Base-by-base conservation (phyloP, 1,140 invertebrate species). In the Agraylea sexmaculata region DNA sequence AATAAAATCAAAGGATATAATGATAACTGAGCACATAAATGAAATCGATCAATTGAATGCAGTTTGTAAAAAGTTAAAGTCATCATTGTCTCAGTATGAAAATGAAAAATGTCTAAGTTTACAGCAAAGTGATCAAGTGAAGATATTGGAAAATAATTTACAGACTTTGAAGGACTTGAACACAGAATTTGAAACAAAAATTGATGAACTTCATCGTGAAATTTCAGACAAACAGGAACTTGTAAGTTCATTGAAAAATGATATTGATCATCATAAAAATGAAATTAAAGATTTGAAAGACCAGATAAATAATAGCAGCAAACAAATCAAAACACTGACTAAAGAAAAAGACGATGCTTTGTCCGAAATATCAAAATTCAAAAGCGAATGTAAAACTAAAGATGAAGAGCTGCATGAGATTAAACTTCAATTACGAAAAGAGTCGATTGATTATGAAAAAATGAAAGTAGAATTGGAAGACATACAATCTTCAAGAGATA, bases 331-430 rank as follows among this genome's bases (percentile, higher is more conserved):
- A 20, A 28, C 3, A 19, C 17, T 37, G 15, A 37, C n/a, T 11
- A 51, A 51, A 35, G 53, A 54, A 30, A 46, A 51, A 20, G 37
- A 45, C 13, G 51, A 53, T 44, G 54, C 59, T 39, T 21, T 44
- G 21, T 62, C 62, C 37, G 60, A 65, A 47, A 59, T 68, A 37
- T 47, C 53, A 37, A 49, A 56, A 44, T 47, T 68, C 6, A 49
- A 62, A 38, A 23, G 50, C n/a, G 57, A 69, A 54, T 56, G 64
- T 17, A 62, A 60, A 46, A 57, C 66, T 27, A 73, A 69, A 47
- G 64, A 75, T 47, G 55, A 68, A 53, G 70, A 74, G 50, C 65
- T 77, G 42, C 62, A 70, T 25, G 58, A 64, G 58, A 60, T 68
- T 35, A 66, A 65, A 41, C 49, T 61, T 36, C 57, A 63, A 31